These are phyloP conservation scores for Tetrapedia diversipes DNA, from an alignment of 2,888 invertebrate genomes.

Conservation along the genomic window DNA sequence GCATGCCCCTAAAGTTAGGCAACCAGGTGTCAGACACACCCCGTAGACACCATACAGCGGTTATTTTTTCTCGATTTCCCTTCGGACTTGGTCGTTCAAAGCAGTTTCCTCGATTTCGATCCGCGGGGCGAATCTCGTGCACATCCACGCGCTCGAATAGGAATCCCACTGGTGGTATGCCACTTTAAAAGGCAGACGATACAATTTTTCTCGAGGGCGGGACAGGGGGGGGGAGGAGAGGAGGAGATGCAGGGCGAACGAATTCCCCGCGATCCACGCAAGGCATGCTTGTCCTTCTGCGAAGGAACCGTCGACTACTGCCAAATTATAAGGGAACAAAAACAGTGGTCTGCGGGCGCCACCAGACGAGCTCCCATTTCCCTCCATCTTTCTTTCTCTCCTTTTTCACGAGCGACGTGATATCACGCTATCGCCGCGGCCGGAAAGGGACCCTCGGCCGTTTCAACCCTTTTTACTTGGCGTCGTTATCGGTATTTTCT, in stretches of 20 bases:
- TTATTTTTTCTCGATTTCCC: too few relatives aligned
- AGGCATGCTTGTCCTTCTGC: conserved; percentile 50
- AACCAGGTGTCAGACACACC: too few relatives aligned
- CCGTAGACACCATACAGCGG: too few relatives aligned
- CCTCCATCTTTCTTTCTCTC: conserved; percentile 16
- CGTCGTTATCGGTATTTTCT: conserved; percentile 11
- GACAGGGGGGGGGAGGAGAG: too few relatives aligned
- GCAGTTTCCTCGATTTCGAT: background rate
- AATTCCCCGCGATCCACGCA: conserved; percentile 55
- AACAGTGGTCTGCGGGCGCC: conserved; percentile 63
- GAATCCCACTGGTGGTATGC: conserved; percentile 19
- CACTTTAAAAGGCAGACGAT: conserved; percentile 59
- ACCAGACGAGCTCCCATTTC: conserved; percentile 50
- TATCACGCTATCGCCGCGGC: conserved; percentile 40
- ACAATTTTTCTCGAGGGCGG: conserved; percentile 57
- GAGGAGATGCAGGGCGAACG: too few relatives aligned
- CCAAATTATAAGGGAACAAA: conserved; percentile 59
- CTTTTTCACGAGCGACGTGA: conserved; percentile 34
- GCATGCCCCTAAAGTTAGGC: too few relatives aligned
- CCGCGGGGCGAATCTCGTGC: background rate
- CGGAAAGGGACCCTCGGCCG: conserved; percentile 24
- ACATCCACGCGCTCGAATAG: background rate
- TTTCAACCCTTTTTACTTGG: conserved; percentile 16
- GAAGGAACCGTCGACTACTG: conserved; percentile 55
- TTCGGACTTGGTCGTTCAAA: too few relatives aligned